phyloP scores from a whole-genome alignment of 2,888 invertebrate species.

The Lamellibrachia satsuma region DNA sequence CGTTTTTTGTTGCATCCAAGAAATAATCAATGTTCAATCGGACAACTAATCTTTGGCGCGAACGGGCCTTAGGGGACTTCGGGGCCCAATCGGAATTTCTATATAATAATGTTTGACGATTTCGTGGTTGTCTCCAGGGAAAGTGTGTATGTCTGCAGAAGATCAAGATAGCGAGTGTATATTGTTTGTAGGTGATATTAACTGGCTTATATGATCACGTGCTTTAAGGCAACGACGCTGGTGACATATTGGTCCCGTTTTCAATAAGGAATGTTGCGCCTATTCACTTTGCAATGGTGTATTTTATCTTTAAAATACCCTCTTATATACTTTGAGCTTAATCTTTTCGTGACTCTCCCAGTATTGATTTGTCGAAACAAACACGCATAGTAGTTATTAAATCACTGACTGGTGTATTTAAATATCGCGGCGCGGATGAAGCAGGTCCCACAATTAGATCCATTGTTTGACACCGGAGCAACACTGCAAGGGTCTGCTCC shows the following conservation, averaged over 20 bases:
- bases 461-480: background rate
- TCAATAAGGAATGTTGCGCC: too few relatives aligned
- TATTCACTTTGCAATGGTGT: too few relatives aligned
- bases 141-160: background rate
- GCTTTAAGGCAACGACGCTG: background rate
- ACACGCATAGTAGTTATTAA: background rate
- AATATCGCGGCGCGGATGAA: background rate
- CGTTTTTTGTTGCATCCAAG: too few relatives aligned
- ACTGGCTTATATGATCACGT: background rate
- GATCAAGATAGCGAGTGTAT: background rate
- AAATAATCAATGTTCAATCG: too few relatives aligned
- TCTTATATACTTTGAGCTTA: too few relatives aligned
- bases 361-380: too few relatives aligned
- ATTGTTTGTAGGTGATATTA: background rate
- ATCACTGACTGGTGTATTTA: background rate
- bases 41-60: too few relatives aligned
- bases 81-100: too few relatives aligned
- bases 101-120: background rate
- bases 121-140: background rate
- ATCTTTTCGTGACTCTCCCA: too few relatives aligned
- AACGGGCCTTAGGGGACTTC: too few relatives aligned
- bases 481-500: too few relatives aligned
- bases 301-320: too few relatives aligned
- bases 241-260: background rate
- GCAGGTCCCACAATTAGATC: background rate